Percentiles rank a stretch among this genome's conserved stretches.
These are phyloP conservation scores for Spatula versicolor DNA, from an alignment of 2,797 vertebrate genomes.

Conservation along the genomic window DNA sequence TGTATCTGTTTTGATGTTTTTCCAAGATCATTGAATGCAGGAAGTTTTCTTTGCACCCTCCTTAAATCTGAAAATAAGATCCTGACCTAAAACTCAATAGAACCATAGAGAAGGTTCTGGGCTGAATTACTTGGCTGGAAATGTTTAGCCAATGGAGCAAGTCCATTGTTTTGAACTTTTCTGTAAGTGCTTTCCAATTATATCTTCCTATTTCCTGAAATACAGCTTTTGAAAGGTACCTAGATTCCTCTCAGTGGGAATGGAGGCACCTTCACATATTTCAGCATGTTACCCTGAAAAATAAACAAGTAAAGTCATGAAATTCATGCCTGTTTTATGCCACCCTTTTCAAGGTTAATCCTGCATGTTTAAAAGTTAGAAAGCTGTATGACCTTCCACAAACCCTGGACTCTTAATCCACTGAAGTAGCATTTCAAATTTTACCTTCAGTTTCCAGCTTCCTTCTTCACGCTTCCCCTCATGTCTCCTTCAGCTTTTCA, in stretches of 20 bases:
- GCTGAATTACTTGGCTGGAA: not conserved
- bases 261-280: not conserved
- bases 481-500: not conserved
- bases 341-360: not conserved
- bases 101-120: not conserved
- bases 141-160: not conserved
- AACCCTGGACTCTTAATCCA: not conserved
- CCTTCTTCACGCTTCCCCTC: not conserved
- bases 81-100: conserved; percentile 25
- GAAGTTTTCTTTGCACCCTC: not conserved
- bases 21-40: not conserved
- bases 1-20: not conserved
- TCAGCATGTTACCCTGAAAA: not conserved
- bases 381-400: not conserved
- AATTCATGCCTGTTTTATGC: not conserved
- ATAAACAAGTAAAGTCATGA: not conserved
- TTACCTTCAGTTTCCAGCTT: not conserved
- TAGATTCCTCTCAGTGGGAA: not conserved
- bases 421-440: not conserved
- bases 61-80: not conserved
- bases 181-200: not conserved
- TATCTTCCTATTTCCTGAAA: not conserved
- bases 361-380: not conserved
- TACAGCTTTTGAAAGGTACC: not conserved
- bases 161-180: not conserved